A percentile compares a stretch with the other conserved stretches of the same genome.
These are phyloP conservation scores for Drosophila ficusphila DNA, from an alignment of 1,140 invertebrate species.

Conservation along the genomic window DNA sequence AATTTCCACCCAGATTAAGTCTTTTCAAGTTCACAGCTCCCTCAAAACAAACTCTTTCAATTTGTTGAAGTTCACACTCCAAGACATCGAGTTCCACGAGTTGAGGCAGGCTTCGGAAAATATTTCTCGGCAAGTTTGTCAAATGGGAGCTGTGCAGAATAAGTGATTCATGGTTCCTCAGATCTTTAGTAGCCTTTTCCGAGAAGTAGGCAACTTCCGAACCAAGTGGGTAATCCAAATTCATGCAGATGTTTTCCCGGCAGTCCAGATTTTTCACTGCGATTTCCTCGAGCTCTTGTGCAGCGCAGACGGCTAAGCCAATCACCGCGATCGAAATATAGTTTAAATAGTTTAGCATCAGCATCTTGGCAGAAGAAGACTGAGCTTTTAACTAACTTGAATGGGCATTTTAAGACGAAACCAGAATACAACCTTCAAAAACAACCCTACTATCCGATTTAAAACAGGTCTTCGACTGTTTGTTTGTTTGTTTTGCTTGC, in stretches of 20 bases:
- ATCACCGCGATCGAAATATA: conserved; percentile 16
- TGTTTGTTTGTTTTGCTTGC: conserved; percentile 22
- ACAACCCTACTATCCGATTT: conserved; percentile 9
- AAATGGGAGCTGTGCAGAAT: conserved; percentile 49
- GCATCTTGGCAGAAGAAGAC: conserved; percentile 37
- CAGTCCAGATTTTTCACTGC: conserved; percentile 40
- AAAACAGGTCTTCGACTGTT: conserved; percentile 49
- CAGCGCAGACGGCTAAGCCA: conserved; percentile 1
- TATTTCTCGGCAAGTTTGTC: conserved; percentile 49
- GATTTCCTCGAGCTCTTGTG: conserved; percentile 11
- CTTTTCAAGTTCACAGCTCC: conserved; percentile 25
- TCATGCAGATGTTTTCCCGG: conserved; percentile 42
- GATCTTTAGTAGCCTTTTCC: not conserved
- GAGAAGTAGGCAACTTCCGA: conserved; percentile 48
- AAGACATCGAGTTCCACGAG: conserved; percentile 38
- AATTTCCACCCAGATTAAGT: conserved; percentile 51
- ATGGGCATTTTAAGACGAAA: conserved; percentile 46
- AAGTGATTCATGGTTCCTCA: conserved; percentile 26
- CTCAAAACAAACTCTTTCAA: conserved; percentile 42
- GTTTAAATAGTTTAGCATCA: conserved; percentile 37
- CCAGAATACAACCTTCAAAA: conserved; percentile 22
- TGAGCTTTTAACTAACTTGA: conserved; percentile 37
- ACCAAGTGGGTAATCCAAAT: conserved; percentile 19
- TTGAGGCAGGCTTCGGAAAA: conserved; percentile 42
- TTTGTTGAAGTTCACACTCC: conserved; percentile 38